phyloP scores from a whole-genome alignment of 2,888 invertebrate genomes.

The Ennomos erosarius region DNA sequence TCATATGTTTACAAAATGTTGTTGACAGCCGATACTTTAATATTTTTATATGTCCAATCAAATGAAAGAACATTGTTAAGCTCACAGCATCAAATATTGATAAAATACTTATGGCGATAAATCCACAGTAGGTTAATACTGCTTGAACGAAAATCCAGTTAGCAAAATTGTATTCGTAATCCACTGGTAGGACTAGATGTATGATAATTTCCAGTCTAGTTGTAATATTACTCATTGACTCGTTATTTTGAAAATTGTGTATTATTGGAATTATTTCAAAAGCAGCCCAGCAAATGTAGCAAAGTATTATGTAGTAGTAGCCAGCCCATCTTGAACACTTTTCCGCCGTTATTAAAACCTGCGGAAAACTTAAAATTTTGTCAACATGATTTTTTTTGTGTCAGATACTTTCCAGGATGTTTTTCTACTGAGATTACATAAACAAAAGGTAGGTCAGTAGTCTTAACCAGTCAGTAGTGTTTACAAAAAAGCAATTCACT shows the following conservation, averaged over 20 bases:
- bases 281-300: constrained; percentile 18
- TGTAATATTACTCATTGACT: constrained; percentile 46
- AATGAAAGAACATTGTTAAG: constrained; percentile 50
- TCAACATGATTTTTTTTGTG: no score
- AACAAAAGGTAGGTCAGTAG: no score
- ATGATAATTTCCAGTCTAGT: constrained; percentile 49
- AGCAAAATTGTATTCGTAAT: constrained; percentile 50
- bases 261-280: constrained; percentile 37
- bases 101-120: constrained; percentile 29
- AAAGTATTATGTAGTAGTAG: constrained; percentile 23
- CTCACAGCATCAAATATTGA: constrained; percentile 47
- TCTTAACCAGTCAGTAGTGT: no score
- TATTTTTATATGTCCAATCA: constrained; percentile 54
- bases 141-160: constrained; percentile 49
- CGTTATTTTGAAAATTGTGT: constrained; percentile 36
- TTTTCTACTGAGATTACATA: no score
- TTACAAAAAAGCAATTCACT: no score
- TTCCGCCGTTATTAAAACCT: constrained; percentile 36
- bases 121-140: constrained; percentile 39
- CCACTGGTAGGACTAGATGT: constrained; percentile 55
- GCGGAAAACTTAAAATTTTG: background rate
- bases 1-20: constrained; percentile 33
- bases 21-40: constrained; percentile 46
- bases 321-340: constrained; percentile 25
- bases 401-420: no score